Percentiles rank a stretch among this genome's conserved stretches.
Conservation (phyloP, 1,140 invertebrate species). For the Palaemon carinicauda region DNA sequence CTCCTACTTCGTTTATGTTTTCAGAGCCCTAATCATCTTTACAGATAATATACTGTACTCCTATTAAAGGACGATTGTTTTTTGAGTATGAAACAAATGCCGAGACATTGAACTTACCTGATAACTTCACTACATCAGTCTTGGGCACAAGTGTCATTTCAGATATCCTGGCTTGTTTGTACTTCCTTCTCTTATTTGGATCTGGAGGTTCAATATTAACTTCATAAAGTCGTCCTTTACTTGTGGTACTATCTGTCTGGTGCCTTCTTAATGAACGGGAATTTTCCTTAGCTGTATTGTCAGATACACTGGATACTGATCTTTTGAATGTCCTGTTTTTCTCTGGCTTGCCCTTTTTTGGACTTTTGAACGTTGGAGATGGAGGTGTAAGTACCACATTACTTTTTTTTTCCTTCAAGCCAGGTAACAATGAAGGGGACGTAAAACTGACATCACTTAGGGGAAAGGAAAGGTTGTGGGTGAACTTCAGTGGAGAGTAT, state of each 20-base stretch:
- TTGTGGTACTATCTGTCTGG: neutral
- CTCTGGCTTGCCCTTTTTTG: neutral
- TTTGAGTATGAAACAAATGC: neutral
- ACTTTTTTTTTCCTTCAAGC: neutral
- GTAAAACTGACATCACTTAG: neutral
- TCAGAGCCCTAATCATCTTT: too few species aligned
- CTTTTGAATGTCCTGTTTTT: neutral
- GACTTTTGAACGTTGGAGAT: neutral
- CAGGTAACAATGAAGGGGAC: neutral
- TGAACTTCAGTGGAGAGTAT: neutral
- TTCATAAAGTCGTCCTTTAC: neutral
- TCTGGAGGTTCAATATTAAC: neutral
- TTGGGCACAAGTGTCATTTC: neutral
- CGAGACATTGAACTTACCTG: neutral
- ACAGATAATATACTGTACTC: too few species aligned
- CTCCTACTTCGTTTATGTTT: too few species aligned
- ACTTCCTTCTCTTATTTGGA: neutral
- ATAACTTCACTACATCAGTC: neutral
- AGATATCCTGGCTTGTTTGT: slow-evolving; percentile 20
- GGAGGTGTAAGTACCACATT: too few species aligned
- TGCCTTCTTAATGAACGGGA: neutral
- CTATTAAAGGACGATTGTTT: too few species aligned
- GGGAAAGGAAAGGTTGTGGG: neutral
- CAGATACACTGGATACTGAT: neutral
- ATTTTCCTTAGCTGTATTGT: neutral